Evolutionary conservation across 1,140 invertebrate genomes (phyloP), one percentile per base, ranked within the genome.

Genomic region (Plectus sambesii): DNA sequence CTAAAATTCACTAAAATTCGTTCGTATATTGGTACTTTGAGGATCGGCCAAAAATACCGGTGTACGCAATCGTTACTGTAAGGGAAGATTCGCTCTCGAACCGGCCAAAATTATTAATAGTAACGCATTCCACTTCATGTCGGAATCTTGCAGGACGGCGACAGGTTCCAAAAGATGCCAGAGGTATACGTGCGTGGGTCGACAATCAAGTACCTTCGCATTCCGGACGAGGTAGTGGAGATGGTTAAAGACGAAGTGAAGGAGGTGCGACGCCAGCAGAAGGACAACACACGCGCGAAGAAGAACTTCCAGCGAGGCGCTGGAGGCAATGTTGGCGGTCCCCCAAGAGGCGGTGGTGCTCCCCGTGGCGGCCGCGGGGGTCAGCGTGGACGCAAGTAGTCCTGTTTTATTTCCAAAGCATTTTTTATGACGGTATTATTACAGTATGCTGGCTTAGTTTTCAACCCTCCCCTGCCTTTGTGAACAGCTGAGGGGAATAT

Each of bases 121-220:
- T n/a, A n/a, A n/a, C n/a, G n/a, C n/a, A n/a, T n/a, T n/a, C n/a
- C n/a, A n/a, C n/a, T n/a, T n/a, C n/a, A n/a, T n/a, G n/a, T n/a
- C n/a, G n/a, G n/a, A n/a, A n/a, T n/a, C n/a, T n/a, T n/a, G n/a
- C 61, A 90, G 87, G 93, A 99, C 79, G 94, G 94, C 62, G 93
- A 99, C 64, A 85, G 88, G 68, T 99, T 99, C 76, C 96, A 90
- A 89, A 81, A 87, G 59, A 97, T 99, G 86, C 89, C 89, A 0
- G 94, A 68, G 97, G 74, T 98, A 64, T 99, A 98, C 66, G 93
- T 99, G 50, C 75, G 92, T 55, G 94, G 94, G 0, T 94, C 86
- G 60, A 98, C 88, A n/a, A 98, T 99, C 39, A 98, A 99, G 74
- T 98, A 98, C 70, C 71, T 99, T 8, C 75, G 94, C 61, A 96